These are phyloP conservation scores for Cololabis saira DNA, from an alignment of 2,113 vertebrate genomes.

Conservation along the genomic window DNA sequence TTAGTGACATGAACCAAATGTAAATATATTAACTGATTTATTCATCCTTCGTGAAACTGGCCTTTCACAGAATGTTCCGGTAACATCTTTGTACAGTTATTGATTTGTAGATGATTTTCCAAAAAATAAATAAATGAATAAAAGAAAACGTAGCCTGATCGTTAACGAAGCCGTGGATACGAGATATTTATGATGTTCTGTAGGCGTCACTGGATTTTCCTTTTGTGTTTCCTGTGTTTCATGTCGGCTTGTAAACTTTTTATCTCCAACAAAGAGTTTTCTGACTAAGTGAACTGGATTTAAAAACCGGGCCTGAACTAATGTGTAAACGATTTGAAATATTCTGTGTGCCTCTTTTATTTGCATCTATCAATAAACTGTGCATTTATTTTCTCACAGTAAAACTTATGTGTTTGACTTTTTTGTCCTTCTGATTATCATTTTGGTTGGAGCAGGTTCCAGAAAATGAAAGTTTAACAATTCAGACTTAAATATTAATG, in stretches of 20 bases:
- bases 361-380: conserved; percentile 79
- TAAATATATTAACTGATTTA: conserved; percentile 62
- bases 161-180: conserved; percentile 68
- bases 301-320: conserved; percentile 41
- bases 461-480: no score
- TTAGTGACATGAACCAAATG: conserved; percentile 59
- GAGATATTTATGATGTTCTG: conserved; percentile 74
- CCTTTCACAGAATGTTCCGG: conserved; percentile 70
- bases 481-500: no score
- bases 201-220: conserved; percentile 71
- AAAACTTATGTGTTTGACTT: conserved; percentile 11
- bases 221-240: conserved; percentile 16
- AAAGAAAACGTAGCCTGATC: conserved; percentile 54
- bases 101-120: conserved; percentile 57
- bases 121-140: conserved; percentile 5
- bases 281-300: conserved; percentile 18
- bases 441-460: no score
- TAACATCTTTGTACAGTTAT: conserved; percentile 65
- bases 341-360: conserved; percentile 62
- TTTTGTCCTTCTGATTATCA: no score
- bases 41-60: conserved; percentile 77
- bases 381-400: conserved; percentile 79
- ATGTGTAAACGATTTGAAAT: conserved; percentile 38
- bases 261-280: conserved; percentile 13
- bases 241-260: conserved; percentile 7